These are phyloP conservation scores for Brachymystax lenok DNA, from an alignment of 2,797 vertebrate genomes.

Conservation along the genomic window DNA sequence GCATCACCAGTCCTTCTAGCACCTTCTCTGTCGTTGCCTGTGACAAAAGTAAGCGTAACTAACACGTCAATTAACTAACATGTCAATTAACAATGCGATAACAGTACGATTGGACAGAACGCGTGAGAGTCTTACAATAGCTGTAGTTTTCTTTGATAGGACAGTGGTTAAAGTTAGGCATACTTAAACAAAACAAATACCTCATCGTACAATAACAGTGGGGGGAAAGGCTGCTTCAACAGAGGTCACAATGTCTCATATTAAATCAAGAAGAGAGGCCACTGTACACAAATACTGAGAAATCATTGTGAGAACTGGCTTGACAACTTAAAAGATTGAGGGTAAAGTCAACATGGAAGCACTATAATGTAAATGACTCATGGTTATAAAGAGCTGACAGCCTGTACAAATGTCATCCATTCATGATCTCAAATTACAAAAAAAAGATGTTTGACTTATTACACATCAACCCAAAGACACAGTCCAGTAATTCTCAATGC, in stretches of 20 bases:
- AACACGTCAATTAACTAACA: background rate
- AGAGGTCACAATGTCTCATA: conserved; percentile 5
- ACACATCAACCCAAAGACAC: conserved; percentile 50
- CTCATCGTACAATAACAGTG: background rate
- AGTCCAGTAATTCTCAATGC: conserved; percentile 46
- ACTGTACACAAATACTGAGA: conserved; percentile 44
- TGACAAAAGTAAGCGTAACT: conserved; percentile 4
- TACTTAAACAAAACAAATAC: conserved; percentile 1
- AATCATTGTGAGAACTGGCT: conserved; percentile 36
- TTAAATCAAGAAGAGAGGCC: conserved; percentile 33
- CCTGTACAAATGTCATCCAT: conserved; percentile 63
- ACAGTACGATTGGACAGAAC: background rate
- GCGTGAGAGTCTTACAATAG: background rate
- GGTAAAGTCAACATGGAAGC: conserved; percentile 32
- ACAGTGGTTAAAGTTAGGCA: background rate
- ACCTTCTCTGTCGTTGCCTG: conserved; percentile 17
- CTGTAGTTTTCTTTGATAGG: background rate
- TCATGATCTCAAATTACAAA: conserved; percentile 42
- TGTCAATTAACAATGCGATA: conserved; percentile 15
- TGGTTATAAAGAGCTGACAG: conserved; percentile 49
- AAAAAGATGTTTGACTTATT: conserved; percentile 41
- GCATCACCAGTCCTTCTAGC: conserved; percentile 23
- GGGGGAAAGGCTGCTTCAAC: background rate
- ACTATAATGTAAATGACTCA: conserved; percentile 26
- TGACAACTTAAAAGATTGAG: conserved; percentile 15